phyloP scores from a whole-genome alignment of 2,797 vertebrate species.

The Pelodytes ibericus region DNA sequence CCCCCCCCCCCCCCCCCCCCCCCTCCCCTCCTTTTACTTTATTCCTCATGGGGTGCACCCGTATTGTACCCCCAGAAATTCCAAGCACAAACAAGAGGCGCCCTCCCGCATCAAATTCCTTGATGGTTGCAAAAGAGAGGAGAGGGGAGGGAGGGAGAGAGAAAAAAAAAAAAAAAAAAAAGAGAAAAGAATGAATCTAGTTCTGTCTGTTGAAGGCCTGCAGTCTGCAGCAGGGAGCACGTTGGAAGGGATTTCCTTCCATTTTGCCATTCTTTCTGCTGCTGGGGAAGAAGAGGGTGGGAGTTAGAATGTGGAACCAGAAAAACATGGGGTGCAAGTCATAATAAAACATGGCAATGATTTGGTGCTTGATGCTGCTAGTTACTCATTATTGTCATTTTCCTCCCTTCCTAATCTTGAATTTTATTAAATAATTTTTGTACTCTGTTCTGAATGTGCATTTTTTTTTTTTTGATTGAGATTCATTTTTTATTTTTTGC shows the following conservation, averaged over 20 bases:
- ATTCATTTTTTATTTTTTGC: background rate
- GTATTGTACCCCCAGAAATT: conserved; percentile 36
- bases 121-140: conserved; percentile 54
- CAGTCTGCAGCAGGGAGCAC: conserved; percentile 56
- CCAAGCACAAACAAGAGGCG: conserved; percentile 58
- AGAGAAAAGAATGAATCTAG: conserved; percentile 44
- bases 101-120: conserved; percentile 60
- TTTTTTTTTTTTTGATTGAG: background rate
- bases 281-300: conserved; percentile 8
- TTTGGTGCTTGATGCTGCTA: conserved; percentile 13
- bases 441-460: too few relatives aligned
- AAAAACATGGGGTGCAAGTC: conserved; percentile 13
- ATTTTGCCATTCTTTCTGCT: conserved; percentile 50
- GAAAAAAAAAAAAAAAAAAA: too few relatives aligned
- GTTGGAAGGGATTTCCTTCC: conserved; percentile 56
- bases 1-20: conserved; percentile 52
- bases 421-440: too few relatives aligned
- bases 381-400: conserved; percentile 26
- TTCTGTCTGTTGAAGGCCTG: conserved; percentile 51
- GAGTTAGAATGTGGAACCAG: background rate
- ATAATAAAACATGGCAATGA: too few relatives aligned
- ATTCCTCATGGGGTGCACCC: conserved; percentile 52
- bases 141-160: background rate
- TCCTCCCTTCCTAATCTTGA: too few relatives aligned
- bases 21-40: conserved; percentile 61